Evolutionary conservation across 1,140 invertebrate species (phyloP).

Genomic region (Drosophila mojavensis): DNA sequence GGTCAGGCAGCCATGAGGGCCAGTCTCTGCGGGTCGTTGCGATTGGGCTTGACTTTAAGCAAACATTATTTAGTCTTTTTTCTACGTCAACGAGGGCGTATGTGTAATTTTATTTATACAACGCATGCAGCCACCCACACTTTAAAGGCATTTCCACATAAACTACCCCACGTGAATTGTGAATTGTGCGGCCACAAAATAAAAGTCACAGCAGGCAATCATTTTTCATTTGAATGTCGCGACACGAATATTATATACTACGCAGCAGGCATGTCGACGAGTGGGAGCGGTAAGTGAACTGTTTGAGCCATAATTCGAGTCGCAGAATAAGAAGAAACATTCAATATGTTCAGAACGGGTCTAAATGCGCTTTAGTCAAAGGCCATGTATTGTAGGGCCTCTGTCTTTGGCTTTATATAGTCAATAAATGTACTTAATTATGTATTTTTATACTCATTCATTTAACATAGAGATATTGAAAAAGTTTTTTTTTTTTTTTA

Average conservation of each 20-base stretch:
- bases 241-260: slow-evolving; percentile 25
- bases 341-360: not conserved
- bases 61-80: slow-evolving; percentile 19
- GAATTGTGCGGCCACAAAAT: slow-evolving; percentile 22
- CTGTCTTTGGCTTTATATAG: too few species aligned
- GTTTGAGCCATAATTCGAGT: slow-evolving; percentile 13
- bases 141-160: slow-evolving; percentile 28
- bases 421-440: too few species aligned
- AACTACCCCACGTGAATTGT: slow-evolving; percentile 13
- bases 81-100: slow-evolving; percentile 20
- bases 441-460: too few species aligned
- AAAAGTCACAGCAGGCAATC: slow-evolving; percentile 39
- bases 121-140: slow-evolving; percentile 8
- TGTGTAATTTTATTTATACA: slow-evolving; percentile 56
- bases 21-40: not conserved
- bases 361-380: slow-evolving; percentile 2
- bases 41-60: slow-evolving; percentile 15
- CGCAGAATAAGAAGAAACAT: slow-evolving; percentile 4
- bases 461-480: too few species aligned
- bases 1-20: slow-evolving; percentile 38
- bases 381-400: too few species aligned
- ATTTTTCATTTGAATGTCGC: slow-evolving; percentile 62
- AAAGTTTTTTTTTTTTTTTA: too few species aligned
- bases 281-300: not conserved
- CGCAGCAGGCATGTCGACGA: not conserved